Conservation (phyloP, 2,113 vertebrate species). For the Oncorhynchus masou region DNA sequence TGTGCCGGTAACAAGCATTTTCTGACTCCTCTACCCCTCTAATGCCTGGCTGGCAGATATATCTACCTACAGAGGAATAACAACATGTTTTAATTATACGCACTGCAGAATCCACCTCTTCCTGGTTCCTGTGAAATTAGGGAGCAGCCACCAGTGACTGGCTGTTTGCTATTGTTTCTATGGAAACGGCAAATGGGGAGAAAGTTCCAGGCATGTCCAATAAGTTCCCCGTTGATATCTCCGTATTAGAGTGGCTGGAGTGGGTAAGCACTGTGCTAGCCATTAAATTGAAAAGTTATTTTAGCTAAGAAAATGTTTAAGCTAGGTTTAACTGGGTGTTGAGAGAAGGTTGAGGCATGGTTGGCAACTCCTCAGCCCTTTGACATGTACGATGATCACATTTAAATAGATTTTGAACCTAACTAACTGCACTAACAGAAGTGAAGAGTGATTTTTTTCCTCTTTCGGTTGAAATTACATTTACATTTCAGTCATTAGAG, state of each 20-base stretch:
- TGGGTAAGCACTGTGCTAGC: conserved; percentile 53
- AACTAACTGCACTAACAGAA: conserved; percentile 19
- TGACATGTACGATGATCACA: conserved; percentile 33
- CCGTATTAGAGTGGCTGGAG: conserved; percentile 27
- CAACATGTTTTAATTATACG: conserved; percentile 54
- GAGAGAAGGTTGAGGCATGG: conserved; percentile 33
- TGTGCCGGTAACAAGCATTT: background rate
- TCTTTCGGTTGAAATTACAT: background rate
- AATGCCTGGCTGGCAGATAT: conserved; percentile 21
- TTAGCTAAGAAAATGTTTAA: conserved; percentile 8
- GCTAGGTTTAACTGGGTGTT: conserved; percentile 18
- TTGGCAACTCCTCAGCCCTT: conserved; percentile 12
- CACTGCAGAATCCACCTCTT: background rate
- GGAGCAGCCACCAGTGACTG: conserved; percentile 45
- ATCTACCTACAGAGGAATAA: conserved; percentile 21
- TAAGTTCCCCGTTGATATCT: conserved; percentile 63
- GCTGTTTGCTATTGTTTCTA: conserved; percentile 64
- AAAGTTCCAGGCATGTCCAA: conserved; percentile 47
- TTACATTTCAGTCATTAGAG: conserved; percentile 2
- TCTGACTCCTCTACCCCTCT: conserved; percentile 13
- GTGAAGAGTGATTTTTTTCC: conserved; percentile 36
- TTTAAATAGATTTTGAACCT: conserved; percentile 43
- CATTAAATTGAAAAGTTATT: conserved; percentile 55
- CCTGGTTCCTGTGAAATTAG: conserved; percentile 37
- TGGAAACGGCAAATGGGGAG: conserved; percentile 63